Conservation (phyloP, 2,888 invertebrate species). For the Schizaphis graminum region DNA sequence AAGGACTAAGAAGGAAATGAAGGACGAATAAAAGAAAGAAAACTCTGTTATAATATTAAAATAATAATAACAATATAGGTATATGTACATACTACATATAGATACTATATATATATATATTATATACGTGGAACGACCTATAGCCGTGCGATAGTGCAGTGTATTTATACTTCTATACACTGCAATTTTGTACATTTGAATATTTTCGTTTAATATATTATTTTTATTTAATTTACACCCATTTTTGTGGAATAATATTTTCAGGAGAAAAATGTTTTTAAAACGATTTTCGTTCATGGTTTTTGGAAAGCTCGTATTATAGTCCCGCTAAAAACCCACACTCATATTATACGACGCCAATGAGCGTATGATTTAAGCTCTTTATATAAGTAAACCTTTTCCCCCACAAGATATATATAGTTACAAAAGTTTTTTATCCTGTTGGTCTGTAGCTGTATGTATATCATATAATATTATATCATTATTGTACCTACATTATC, state of each 20-base stretch:
- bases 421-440: not conserved
- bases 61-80: not conserved
- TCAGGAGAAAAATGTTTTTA: not conserved
- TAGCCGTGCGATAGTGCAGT: not conserved
- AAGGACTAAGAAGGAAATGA: not conserved
- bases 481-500: not conserved
- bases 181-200: not conserved
- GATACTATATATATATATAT: not conserved
- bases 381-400: slow-evolving; percentile 7
- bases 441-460: not conserved
- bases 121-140: not conserved
- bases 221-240: not conserved
- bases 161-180: not conserved
- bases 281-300: not conserved
- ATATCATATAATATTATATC: not conserved
- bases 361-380: slow-evolving; percentile 29
- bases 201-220: not conserved
- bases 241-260: not conserved
- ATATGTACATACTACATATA: not conserved
- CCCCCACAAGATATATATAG: not conserved
- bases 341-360: not conserved
- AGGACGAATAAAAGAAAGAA: not conserved
- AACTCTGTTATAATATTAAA: not conserved
- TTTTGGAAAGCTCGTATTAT: not conserved
- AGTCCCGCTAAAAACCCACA: not conserved